Conservation (phyloP, 2,888 invertebrate genomes). For the Tuberolachnus salignus region DNA sequence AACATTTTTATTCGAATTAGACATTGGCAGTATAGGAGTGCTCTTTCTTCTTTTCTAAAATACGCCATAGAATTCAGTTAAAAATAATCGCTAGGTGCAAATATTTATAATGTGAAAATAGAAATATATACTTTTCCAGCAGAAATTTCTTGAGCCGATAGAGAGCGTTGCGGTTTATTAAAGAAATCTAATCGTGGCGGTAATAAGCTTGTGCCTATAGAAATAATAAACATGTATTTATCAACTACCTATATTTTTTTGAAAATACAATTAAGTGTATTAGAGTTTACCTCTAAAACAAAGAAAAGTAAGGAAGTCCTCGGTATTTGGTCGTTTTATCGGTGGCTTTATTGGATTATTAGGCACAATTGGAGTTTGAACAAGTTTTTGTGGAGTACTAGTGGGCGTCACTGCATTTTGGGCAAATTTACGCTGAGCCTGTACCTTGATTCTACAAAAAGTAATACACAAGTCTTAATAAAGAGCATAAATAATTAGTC, state of each 20-base stretch:
- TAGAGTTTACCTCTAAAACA: conserved; percentile 81
- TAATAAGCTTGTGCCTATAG: conserved; percentile 57
- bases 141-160: conserved; percentile 43
- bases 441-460: conserved; percentile 73
- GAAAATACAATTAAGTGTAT: conserved; percentile 40
- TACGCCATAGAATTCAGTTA: not conserved
- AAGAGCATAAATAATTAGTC: not conserved
- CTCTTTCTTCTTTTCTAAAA: conserved; percentile 51
- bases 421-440: conserved; percentile 87
- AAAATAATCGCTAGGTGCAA: not conserved
- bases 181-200: conserved; percentile 58
- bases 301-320: conserved; percentile 84
- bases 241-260: not conserved
- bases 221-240: conserved; percentile 13
- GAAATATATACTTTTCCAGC: conserved; percentile 46
- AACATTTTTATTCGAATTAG: conserved; percentile 15
- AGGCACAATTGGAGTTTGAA: conserved; percentile 36
- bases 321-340: conserved; percentile 72
- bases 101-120: not conserved
- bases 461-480: not conserved
- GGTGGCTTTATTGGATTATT: conserved; percentile 42
- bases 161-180: conserved; percentile 57
- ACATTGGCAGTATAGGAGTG: conserved; percentile 6
- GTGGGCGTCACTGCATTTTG: conserved; percentile 70
- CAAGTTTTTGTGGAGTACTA: conserved; percentile 68